Base-by-base conservation (phyloP, 1,140 invertebrate species). In the Thaumetopoea pityocampa region DNA sequence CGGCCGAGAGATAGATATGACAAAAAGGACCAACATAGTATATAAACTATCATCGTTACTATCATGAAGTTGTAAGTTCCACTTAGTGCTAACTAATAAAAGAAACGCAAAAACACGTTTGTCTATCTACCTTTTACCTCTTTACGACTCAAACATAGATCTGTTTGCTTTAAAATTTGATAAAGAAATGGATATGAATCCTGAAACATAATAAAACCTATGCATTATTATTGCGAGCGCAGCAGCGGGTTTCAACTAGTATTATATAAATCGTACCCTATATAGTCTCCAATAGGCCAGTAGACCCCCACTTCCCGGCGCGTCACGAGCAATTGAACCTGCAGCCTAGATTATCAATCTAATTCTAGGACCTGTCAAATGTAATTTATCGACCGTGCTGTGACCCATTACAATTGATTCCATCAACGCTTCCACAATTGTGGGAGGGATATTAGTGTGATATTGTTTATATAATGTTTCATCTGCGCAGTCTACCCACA, bases 271-370 rank as follows among this genome's bases (percentile, higher is more conserved):
- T 53, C 14, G 55, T 43, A 54, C 46, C 32, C 51, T 66, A 51
- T 71, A n/a, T n/a, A n/a, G n/a, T n/a, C n/a, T n/a, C n/a, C n/a
- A 78, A 67, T 67, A 59, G 55, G 28, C 40, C 49, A 37, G 56
- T 69, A 83, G 76, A 66, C 79, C 79, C 79, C 79, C 51, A 79
- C 76, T 76, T 83, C 79, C 77, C 67, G 74, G 53, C 67, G 47
- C 43, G 62, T 70, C 62, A 67, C 58, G 42, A 50, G 60, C 71
- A 83, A 80, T 80, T 80, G 70, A 53, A 56, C 59, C 53, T 60
- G 64, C 67, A 67, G 70, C 61, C 71, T 80, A 74, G 62, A 67
- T 63, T 73, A 67, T 80, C 67, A 77, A 71, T 76, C 67, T 70
- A 69, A 71, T 67, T 69, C 51, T 60, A 62, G 32, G 51, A 67